Percentiles rank a stretch among this genome's conserved stretches.
Evolutionary conservation across 2,888 invertebrate genomes (phyloP).

Genomic region (Scaptomyza tumidula): DNA sequence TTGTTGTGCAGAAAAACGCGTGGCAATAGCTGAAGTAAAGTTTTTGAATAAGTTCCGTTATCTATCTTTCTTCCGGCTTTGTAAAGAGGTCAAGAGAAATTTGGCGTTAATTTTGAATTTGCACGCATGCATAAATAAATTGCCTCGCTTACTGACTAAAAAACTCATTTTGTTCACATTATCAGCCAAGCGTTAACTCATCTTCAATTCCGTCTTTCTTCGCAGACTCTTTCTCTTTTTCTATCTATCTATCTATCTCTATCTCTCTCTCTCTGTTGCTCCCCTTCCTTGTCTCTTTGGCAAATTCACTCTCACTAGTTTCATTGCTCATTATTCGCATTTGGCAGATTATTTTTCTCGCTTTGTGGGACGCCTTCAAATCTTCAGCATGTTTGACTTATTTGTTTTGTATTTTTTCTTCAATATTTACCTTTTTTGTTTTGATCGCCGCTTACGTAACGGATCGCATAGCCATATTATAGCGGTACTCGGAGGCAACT

Average conservation of each 20-base stretch:
- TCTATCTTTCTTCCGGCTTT: slow-evolving; percentile 45
- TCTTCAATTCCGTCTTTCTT: slow-evolving; percentile 21
- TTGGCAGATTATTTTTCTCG: slow-evolving; percentile 40
- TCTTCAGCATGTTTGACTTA: slow-evolving; percentile 65
- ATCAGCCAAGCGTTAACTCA: slow-evolving; percentile 34
- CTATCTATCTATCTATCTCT: slow-evolving; percentile 6
- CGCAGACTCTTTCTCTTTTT: background rate
- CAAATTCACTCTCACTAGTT: slow-evolving; percentile 13
- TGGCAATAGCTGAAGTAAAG: slow-evolving; percentile 18
- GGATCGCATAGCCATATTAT: slow-evolving; percentile 43
- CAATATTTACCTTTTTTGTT: slow-evolving; percentile 79
- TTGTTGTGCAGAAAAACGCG: slow-evolving; percentile 10
- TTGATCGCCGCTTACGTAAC: slow-evolving; percentile 74
- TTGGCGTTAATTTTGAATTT: slow-evolving; percentile 47
- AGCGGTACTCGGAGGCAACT: slow-evolving; percentile 42
- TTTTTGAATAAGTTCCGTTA: slow-evolving; percentile 67
- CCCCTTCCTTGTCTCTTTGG: slow-evolving; percentile 7
- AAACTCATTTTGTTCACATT: slow-evolving; percentile 34
- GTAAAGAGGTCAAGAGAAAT: slow-evolving; percentile 61
- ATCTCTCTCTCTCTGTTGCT: background rate
- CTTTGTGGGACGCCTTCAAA: slow-evolving; percentile 29
- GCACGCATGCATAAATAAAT: slow-evolving; percentile 45
- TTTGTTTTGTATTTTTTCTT: slow-evolving; percentile 58
- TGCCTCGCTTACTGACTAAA: slow-evolving; percentile 27
- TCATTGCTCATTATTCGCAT: slow-evolving; percentile 10